These are phyloP conservation scores for Auanema sp. DNA, from an alignment of 2,888 invertebrate genomes.

Conservation along the genomic window DNA sequence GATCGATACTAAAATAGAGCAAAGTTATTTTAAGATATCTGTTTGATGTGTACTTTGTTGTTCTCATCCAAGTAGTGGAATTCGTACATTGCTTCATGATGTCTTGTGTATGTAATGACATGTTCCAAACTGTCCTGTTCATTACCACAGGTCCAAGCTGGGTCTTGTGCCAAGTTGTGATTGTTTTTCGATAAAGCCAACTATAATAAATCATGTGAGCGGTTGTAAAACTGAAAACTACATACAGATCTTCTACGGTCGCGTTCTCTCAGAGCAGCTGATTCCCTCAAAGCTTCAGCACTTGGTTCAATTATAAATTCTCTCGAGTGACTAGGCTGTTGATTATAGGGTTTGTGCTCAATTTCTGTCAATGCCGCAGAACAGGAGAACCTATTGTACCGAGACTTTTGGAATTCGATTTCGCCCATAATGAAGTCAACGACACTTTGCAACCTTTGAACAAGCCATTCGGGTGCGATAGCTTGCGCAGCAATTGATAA, in stretches of 20 bases:
- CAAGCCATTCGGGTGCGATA: constrained; percentile 39
- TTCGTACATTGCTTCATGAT: constrained; percentile 85
- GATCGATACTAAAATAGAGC: constrained; percentile 23
- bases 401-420: constrained; percentile 36
- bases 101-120: constrained; percentile 75
- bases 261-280: constrained; percentile 28
- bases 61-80: constrained; percentile 87
- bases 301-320: constrained; percentile 38
- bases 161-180: constrained; percentile 4
- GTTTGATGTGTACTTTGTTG: constrained; percentile 32
- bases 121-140: constrained; percentile 70
- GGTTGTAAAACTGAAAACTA: background rate
- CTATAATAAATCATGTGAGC: no score
- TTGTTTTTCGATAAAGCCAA: background rate
- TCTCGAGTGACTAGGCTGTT: constrained; percentile 20
- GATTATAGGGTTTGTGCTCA: constrained; percentile 19
- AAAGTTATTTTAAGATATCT: constrained; percentile 4
- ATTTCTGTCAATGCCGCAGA: constrained; percentile 40
- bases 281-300: constrained; percentile 38
- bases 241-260: constrained; percentile 24
- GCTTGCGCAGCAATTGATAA: constrained; percentile 33
- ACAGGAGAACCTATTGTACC: constrained; percentile 43
- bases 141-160: background rate
- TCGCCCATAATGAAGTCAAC: constrained; percentile 43
- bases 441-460: constrained; percentile 28